Evolutionary conservation across 2,113 vertebrate species (phyloP).

Genomic region (Hiodon tergisus): DNA sequence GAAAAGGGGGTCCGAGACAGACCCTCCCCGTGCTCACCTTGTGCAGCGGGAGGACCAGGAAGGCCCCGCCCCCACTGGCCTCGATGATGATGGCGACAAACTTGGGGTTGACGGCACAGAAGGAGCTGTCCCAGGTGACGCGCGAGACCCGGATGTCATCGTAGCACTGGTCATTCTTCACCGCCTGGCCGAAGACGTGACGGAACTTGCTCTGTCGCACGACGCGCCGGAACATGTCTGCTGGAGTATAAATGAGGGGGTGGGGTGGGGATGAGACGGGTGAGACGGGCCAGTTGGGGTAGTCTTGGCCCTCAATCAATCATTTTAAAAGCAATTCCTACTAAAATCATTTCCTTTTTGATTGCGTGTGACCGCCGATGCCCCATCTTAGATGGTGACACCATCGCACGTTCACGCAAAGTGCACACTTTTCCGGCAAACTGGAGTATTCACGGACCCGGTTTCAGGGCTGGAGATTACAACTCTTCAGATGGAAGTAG

Average conservation of each 20-base stretch:
- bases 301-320: not conserved
- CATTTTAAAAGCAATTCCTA: no score
- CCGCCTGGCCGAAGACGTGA: constrained; percentile 91
- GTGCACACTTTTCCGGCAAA: no score
- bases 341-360: no score
- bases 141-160: constrained; percentile 95
- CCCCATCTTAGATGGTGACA: no score
- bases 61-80: constrained; percentile 90
- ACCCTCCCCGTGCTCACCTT: constrained; percentile 69
- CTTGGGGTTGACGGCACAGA: constrained; percentile 90
- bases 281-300: not conserved
- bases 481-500: no score
- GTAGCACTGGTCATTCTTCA: constrained; percentile 95
- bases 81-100: constrained; percentile 94
- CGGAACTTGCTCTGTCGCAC: constrained; percentile 97
- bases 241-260: not conserved
- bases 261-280: not conserved
- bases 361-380: no score
- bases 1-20: not conserved
- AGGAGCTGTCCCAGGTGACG: constrained; percentile 94
- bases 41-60: constrained; percentile 88
- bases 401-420: no score
- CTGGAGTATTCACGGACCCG: no score
- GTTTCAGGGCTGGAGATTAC: no score
- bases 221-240: constrained; percentile 91